A percentile compares a stretch with the other conserved stretches of the same genome.
Conservation (phyloP, 2,888 invertebrate genomes). For the Andrena marginata region DNA sequence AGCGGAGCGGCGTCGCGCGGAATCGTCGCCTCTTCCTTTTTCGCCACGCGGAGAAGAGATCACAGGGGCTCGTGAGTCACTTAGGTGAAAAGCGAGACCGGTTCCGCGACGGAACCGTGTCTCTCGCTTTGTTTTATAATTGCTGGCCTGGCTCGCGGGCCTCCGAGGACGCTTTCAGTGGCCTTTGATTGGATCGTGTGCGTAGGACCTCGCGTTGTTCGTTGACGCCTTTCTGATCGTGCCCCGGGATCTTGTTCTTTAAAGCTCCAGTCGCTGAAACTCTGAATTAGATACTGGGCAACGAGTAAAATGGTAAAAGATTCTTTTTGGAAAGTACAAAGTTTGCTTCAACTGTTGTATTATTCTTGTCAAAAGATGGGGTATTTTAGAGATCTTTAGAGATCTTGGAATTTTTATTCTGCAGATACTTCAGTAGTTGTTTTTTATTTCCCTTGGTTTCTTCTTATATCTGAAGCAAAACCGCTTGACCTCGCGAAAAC, state of each 20-base stretch:
- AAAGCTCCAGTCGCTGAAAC: neutral
- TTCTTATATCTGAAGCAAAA: too few relatives aligned
- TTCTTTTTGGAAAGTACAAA: too few relatives aligned
- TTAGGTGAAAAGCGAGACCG: constrained; percentile 20
- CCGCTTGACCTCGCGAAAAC: too few relatives aligned
- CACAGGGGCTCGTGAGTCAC: constrained; percentile 20
- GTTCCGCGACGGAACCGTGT: constrained; percentile 14
- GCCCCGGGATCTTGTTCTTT: neutral
- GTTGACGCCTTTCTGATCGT: neutral
- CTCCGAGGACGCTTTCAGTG: constrained; percentile 23
- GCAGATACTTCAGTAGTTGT: too few relatives aligned
- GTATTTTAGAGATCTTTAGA: too few relatives aligned
- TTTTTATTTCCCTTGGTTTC: too few relatives aligned
- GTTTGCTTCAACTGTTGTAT: too few relatives aligned
- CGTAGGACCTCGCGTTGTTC: neutral
- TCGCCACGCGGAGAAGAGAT: constrained; percentile 5
- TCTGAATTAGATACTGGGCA: neutral
- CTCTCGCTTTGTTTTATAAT: constrained; percentile 32
- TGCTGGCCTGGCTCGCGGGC: constrained; percentile 10
- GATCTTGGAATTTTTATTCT: too few relatives aligned
- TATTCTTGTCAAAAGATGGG: too few relatives aligned
- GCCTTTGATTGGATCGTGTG: neutral
- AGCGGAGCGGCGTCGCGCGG: constrained; percentile 25
- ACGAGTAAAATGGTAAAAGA: neutral
- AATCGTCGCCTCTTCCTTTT: constrained; percentile 12